Evolutionary conservation across 2,113 vertebrate species (phyloP), one percentile per base, ranked within the genome.

Genomic region (Zingel zingel): DNA sequence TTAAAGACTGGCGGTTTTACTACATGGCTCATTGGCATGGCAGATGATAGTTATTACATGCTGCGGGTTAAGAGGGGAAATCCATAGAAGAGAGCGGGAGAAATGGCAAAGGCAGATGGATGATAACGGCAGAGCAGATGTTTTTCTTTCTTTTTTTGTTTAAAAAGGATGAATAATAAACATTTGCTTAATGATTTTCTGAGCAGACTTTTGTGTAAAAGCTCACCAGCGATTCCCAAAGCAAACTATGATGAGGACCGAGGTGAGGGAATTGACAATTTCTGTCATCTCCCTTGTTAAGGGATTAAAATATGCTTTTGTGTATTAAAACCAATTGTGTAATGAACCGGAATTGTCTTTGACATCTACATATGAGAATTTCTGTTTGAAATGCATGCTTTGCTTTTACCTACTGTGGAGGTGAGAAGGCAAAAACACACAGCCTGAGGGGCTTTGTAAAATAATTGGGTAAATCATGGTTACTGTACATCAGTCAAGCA

Each of bases 1-100:
- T 84, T 81, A 84, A 87, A 87, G 90, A 81, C 59, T 11, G 57
- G 64, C 33, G 48, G 68, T 91, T 87, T 88, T 80, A 82, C 84
- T 75, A 45, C 88, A 91, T 64, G 90, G 90, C 90, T 94, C 91
- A 86, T 80, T 90, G 92, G 81, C 57, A 13, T 86, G 83, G 87
- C 72, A 88, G 91, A 91, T 92, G 91, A 93, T 76, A 80, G 84
- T 90, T 86, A 90, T 84, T 88, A 82, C 81, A 85, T 74, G 82
- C 76, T 69, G 83, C 21, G 47, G 84, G 81, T 86, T 81, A 89
- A 86, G 82, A 82, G 59, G 74, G 85, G 66, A 59, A 77, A 81
- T 51, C 74, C 21, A 19, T 43, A 56, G 43, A 73, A 71, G 56
- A 48, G 58, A 67, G 48, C 25, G 2, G 12, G 45, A 71, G 74